These are phyloP conservation scores for Brassicogethes aeneus DNA, from an alignment of 2,888 invertebrate genomes.

Conservation along the genomic window DNA sequence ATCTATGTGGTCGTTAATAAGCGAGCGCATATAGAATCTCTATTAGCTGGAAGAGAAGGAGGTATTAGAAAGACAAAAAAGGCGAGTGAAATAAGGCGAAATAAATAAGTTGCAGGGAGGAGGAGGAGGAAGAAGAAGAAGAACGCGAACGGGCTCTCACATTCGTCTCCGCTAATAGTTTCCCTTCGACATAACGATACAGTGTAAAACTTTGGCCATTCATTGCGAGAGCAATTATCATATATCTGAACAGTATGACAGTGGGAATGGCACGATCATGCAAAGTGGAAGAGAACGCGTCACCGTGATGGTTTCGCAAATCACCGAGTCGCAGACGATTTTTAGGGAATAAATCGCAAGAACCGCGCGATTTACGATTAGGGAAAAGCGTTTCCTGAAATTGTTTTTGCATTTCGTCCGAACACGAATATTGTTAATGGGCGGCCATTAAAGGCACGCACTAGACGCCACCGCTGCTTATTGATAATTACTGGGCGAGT, in stretches of 20 bases:
- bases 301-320: slow-evolving; percentile 1
- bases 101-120: too few species aligned
- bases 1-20: too few species aligned
- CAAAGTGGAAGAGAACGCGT: slow-evolving; percentile 29
- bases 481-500: slow-evolving; percentile 24
- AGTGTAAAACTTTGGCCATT: slow-evolving; percentile 36
- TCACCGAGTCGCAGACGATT: not conserved
- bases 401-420: slow-evolving; percentile 22
- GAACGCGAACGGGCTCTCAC: not conserved
- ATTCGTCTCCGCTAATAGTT: slow-evolving; percentile 21
- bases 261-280: slow-evolving; percentile 37
- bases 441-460: slow-evolving; percentile 21
- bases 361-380: slow-evolving; percentile 15
- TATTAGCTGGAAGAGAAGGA: too few species aligned
- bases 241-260: slow-evolving; percentile 39
- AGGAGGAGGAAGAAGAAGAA: not conserved
- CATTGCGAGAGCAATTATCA: slow-evolving; percentile 37
- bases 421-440: slow-evolving; percentile 23
- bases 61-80: too few species aligned
- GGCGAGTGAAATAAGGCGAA: too few species aligned
- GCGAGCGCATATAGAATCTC: too few species aligned
- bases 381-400: slow-evolving; percentile 19
- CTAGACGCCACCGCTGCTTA: slow-evolving; percentile 19
- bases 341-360: not conserved
- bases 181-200: slow-evolving; percentile 27